Evolutionary conservation across 2,797 vertebrate genomes (phyloP).

Genomic region (Moxostoma hubbsi): DNA sequence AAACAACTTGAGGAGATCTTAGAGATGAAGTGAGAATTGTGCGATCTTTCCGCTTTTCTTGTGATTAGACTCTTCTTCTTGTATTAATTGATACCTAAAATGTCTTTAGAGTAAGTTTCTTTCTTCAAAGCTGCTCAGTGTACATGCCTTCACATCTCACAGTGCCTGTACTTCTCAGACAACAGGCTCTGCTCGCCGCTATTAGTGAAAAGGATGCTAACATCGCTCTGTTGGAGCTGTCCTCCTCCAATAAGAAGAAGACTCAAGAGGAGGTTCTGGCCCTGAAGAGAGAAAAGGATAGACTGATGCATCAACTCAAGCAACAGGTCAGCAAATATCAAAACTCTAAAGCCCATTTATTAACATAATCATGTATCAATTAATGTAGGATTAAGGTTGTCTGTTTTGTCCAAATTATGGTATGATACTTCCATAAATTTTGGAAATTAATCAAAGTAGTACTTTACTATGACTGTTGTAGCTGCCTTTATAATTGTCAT

Average conservation of each 20-base stretch:
- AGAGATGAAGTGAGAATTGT: constrained; percentile 94
- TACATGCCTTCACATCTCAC: neutral
- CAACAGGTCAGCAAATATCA: constrained; percentile 83
- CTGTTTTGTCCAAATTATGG: too few relatives aligned
- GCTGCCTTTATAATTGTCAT: too few relatives aligned
- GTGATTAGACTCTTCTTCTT: neutral
- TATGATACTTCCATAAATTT: too few relatives aligned
- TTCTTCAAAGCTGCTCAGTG: neutral
- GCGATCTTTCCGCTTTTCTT: neutral
- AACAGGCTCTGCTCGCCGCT: constrained; percentile 94
- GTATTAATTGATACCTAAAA: neutral
- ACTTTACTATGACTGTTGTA: too few relatives aligned
- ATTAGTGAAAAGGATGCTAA: constrained; percentile 99
- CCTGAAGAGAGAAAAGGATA: constrained; percentile 95
- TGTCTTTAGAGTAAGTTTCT: neutral
- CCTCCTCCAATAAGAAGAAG: constrained; percentile 98
- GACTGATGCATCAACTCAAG: constrained; percentile 96
- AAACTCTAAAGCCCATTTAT: constrained; percentile 55
- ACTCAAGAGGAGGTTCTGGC: constrained; percentile 96
- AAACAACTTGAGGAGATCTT: constrained; percentile 98
- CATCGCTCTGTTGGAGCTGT: constrained; percentile 96
- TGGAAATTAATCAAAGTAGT: too few relatives aligned
- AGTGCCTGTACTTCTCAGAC: constrained; percentile 76
- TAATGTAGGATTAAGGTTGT: too few relatives aligned
- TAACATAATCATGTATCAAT: neutral